Evolutionary conservation across 2,113 vertebrate species (phyloP).

Genomic region (Potamarius usumacintae): DNA sequence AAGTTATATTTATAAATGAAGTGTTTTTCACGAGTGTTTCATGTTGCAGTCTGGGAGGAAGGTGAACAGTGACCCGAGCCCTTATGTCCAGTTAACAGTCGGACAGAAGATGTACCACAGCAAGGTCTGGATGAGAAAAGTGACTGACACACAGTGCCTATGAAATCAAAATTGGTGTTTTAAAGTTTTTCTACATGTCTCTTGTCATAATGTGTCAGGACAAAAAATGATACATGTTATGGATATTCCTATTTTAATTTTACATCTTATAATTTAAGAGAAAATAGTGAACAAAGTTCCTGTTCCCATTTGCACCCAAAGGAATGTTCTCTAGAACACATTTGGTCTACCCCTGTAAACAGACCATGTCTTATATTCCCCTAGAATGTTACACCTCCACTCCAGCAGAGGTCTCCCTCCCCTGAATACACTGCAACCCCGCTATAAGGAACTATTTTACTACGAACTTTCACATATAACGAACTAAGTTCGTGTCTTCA

Average conservation of each 20-base stretch:
- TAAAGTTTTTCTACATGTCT: background rate
- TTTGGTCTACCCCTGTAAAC: background rate
- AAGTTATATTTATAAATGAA: background rate
- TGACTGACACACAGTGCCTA: background rate
- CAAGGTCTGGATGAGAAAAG: conserved; percentile 78
- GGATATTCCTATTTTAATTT: background rate
- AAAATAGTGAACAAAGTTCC: background rate
- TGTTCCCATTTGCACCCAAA: too few species aligned
- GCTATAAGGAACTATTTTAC: too few species aligned
- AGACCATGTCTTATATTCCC: background rate
- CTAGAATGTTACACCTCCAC: background rate
- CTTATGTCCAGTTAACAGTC: conserved; percentile 86
- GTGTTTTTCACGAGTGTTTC: background rate
- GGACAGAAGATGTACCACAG: conserved; percentile 89
- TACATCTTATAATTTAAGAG: background rate
- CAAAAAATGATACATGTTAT: background rate
- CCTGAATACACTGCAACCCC: background rate
- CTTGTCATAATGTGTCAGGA: background rate
- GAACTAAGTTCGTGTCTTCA: too few species aligned
- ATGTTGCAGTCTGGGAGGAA: conserved; percentile 85
- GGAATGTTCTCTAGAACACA: background rate
- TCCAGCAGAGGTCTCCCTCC: background rate
- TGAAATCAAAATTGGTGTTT: background rate
- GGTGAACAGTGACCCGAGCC: conserved; percentile 87
- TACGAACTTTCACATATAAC: too few species aligned